A percentile compares a stretch with the other conserved stretches of the same genome.
phyloP scores from a whole-genome alignment of 2,888 invertebrate species.

The Slavum lentiscoides region DNA sequence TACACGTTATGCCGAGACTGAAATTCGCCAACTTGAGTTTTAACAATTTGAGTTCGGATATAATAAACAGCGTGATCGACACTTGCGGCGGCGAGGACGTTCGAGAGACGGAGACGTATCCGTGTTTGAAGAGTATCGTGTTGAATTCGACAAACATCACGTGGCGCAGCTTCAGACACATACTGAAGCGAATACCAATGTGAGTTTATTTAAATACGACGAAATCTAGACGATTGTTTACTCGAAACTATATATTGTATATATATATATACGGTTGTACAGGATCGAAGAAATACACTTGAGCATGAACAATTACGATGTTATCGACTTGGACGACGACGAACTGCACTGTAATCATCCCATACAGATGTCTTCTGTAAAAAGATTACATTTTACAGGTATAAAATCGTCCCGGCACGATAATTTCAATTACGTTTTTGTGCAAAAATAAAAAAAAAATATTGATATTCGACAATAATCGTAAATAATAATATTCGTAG shows the following conservation, averaged over 20 bases:
- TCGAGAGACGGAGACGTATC: slow-evolving; percentile 56
- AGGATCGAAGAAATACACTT: slow-evolving; percentile 87
- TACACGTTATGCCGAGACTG: slow-evolving; percentile 84
- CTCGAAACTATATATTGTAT: too few species aligned
- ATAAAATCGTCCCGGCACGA: slow-evolving; percentile 59
- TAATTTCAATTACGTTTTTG: background rate
- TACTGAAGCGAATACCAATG: slow-evolving; percentile 76
- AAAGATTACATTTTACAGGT: slow-evolving; percentile 83
- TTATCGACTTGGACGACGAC: slow-evolving; percentile 69
- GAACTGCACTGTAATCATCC: slow-evolving; percentile 57
- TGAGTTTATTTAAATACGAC: slow-evolving; percentile 53
- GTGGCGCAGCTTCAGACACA: slow-evolving; percentile 79
- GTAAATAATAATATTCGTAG: slow-evolving; percentile 62
- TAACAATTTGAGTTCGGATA: slow-evolving; percentile 76
- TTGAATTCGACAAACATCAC: slow-evolving; percentile 85
- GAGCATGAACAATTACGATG: slow-evolving; percentile 84
- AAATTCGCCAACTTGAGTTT: slow-evolving; percentile 91
- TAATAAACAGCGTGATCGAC: slow-evolving; percentile 31
- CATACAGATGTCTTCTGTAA: slow-evolving; percentile 70
- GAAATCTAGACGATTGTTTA: background rate
- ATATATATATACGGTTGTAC: too few species aligned
- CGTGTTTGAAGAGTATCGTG: slow-evolving; percentile 60
- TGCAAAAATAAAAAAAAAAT: too few species aligned
- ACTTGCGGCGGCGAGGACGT: slow-evolving; percentile 61
- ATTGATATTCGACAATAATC: background rate